Evolutionary conservation across 1,140 invertebrate species (phyloP), one percentile per base, ranked within the genome.

Genomic region (Achroia grisella): DNA sequence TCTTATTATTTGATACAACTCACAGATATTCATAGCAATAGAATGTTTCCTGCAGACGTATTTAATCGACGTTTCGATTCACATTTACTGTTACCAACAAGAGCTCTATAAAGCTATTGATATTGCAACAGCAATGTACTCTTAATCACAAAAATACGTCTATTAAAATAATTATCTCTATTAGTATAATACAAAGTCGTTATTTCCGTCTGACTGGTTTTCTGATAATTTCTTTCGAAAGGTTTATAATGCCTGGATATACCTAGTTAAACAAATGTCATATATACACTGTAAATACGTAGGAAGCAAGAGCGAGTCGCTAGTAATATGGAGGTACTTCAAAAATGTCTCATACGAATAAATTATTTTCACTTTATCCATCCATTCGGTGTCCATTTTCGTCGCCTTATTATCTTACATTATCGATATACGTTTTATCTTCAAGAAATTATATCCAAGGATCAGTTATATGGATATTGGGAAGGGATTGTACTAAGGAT

Each of bases 401-500:
- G 13, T 28, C 34, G 45, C 39, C 41, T 14, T 23, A 23, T 2
- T 8, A 12, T n/a, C n/a, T n/a, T n/a, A 33, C 12, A 41, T 9
- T 29, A 27, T 23, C 29, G 33, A 14, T 34, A 5, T 31, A 11
- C 6, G 34, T 44, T 34, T 8, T 34, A 42, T 39, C 11, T 27
- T 34, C 28, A 27, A 31, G 4, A 27, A 8, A 11, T 78, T 71
- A 75, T 13, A 62, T 42, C 67, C 70, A 75, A 36, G 65, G 57
- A 58, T 71, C 6, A 3, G 17, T 6, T 3, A 23, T 71, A 15
- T 63, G 63, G 9, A 52, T 52, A 41, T 69, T 57, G 9, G 56
- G 35, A 53, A 62, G 14, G 4, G 56, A 55, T 27, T 74, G 73
- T 27, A 63, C 53, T 29, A 75, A 46, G 4, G 75, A 74, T 29